Percentiles rank a stretch among this genome's conserved stretches.
These are phyloP conservation scores for Acronicta leporina DNA, from an alignment of 2,888 invertebrate species.

Conservation along the genomic window DNA sequence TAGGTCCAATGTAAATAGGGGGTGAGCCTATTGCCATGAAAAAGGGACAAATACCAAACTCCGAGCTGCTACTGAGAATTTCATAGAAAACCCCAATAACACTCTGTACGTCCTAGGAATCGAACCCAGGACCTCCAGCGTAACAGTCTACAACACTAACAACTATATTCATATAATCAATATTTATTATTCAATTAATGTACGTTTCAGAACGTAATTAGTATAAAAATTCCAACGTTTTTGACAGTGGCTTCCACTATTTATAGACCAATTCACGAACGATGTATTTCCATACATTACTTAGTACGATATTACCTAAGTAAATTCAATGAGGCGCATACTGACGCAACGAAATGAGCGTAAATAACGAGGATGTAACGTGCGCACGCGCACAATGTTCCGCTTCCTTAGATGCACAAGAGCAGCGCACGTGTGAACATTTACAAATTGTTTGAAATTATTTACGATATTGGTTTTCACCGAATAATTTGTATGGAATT, in stretches of 20 bases:
- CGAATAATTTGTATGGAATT: slow-evolving; percentile 49
- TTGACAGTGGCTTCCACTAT: not conserved
- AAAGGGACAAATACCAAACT: too few relatives aligned
- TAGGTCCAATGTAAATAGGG: too few relatives aligned
- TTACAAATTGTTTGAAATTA: slow-evolving; percentile 16
- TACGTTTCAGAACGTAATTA: too few relatives aligned
- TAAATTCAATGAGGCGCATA: slow-evolving; percentile 38
- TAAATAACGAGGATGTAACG: slow-evolving; percentile 38
- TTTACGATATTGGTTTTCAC: slow-evolving; percentile 36
- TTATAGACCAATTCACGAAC: not conserved
- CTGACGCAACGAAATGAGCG: slow-evolving; percentile 33
- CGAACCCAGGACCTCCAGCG: too few relatives aligned
- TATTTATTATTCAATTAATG: not conserved
- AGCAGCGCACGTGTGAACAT: slow-evolving; percentile 60
- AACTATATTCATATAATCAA: not conserved
- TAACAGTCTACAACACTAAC: too few relatives aligned
- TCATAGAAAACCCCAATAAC: too few relatives aligned
- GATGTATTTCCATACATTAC: not conserved
- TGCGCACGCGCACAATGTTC: slow-evolving; percentile 57
- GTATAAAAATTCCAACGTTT: not conserved
- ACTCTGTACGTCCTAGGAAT: too few relatives aligned
- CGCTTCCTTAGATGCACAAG: slow-evolving; percentile 76
- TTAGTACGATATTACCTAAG: slow-evolving; percentile 38
- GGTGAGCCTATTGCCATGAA: too few relatives aligned
- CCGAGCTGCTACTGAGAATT: too few relatives aligned